Percentiles rank a stretch among this genome's conserved stretches.
phyloP scores from a whole-genome alignment of 2,113 vertebrate species.

The Jacana jacana region DNA sequence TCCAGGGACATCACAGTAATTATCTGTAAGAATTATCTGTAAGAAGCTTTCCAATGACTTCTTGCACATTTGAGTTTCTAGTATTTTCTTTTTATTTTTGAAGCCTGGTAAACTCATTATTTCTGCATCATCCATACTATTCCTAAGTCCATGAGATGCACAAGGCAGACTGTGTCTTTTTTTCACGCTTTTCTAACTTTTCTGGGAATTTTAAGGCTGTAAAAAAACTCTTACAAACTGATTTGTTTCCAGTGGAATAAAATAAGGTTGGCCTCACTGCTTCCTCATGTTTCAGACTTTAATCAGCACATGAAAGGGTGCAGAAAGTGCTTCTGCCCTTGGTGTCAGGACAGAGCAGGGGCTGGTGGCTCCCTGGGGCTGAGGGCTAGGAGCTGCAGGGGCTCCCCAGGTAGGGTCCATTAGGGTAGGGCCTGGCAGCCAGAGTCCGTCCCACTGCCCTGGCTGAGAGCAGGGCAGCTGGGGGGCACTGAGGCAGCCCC shows the following conservation, averaged over 20 bases:
- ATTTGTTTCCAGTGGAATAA: not conserved
- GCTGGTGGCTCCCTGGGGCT: accelerated
- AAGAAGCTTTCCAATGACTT: not conserved
- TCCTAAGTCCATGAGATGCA: not conserved
- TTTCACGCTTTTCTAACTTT: not conserved
- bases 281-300: not conserved
- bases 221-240: not conserved
- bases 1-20: not conserved
- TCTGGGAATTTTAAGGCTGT: not conserved
- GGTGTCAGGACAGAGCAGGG: not conserved
- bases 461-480: not conserved
- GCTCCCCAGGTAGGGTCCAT: accelerated
- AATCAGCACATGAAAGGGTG: accelerated
- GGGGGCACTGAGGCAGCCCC: accelerated
- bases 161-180: not conserved
- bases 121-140: not conserved
- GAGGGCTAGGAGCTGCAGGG: accelerated
- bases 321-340: not conserved
- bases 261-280: not conserved
- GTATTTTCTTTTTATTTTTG: not conserved
- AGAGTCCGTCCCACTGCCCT: accelerated
- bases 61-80: not conserved
- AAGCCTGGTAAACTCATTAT: conserved; percentile 21
- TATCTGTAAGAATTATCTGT: not conserved
- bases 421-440: not conserved